Percentiles rank a stretch among this genome's conserved stretches.
Conservation (phyloP, 2,113 vertebrate genomes). For the Psammodynastes pulverulentus region DNA sequence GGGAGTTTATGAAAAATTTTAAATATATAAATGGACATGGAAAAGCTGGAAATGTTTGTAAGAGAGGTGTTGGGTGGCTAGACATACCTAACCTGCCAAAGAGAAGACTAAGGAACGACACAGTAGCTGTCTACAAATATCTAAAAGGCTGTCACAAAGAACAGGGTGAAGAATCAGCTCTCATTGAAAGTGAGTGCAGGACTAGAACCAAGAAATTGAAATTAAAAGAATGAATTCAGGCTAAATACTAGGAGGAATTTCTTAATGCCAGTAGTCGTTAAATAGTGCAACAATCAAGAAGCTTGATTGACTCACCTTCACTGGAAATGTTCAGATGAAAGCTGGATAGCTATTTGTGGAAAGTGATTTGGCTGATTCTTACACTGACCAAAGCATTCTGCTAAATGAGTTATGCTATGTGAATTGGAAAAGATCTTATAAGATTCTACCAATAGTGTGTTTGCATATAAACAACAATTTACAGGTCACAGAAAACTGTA, state of each 20-base stretch:
- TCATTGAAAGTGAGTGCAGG: neutral
- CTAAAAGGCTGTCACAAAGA: neutral
- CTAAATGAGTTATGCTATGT: neutral
- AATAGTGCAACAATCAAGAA: neutral
- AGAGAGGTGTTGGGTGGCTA: neutral
- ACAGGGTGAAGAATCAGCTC: neutral
- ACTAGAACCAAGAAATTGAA: neutral
- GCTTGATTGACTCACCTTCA: neutral
- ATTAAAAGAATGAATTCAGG: neutral
- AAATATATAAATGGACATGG: neutral
- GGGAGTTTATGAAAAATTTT: neutral
- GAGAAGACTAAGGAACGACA: neutral
- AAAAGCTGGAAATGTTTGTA: neutral
- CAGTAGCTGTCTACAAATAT: neutral
- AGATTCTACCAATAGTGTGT: neutral
- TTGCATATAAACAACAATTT: neutral
- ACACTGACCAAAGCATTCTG: neutral
- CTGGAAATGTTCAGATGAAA: neutral
- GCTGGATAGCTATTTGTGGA: neutral
- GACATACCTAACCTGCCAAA: neutral
- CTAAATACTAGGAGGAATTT: neutral
- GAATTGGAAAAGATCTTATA: neutral
- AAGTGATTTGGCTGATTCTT: neutral
- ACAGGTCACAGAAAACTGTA: neutral
- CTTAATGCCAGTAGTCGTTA: neutral